These are phyloP conservation scores for Magallana angulata DNA, from an alignment of 1,140 invertebrate genomes.

Conservation along the genomic window DNA sequence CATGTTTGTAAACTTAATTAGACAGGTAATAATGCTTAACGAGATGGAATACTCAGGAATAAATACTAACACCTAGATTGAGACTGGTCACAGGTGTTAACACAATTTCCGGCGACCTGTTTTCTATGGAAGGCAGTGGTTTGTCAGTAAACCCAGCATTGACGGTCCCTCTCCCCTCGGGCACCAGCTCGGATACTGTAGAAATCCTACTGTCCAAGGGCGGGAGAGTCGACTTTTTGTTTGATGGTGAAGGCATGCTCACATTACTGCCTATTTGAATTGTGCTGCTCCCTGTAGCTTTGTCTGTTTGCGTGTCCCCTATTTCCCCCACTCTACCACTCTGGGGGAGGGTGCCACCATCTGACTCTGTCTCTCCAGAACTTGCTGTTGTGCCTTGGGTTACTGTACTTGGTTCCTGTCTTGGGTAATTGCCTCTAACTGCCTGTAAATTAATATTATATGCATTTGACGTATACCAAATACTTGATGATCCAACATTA, in stretches of 20 bases:
- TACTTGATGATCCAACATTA: too few species aligned
- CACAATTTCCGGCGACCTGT: neutral
- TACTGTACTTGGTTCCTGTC: neutral
- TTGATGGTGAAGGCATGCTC: neutral
- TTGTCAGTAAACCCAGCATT: conserved; percentile 14
- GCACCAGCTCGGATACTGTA: neutral
- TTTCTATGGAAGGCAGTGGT: neutral
- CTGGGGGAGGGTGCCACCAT: neutral
- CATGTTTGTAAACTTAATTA: neutral
- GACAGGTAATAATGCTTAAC: neutral
- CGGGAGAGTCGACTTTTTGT: neutral
- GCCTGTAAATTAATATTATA: neutral
- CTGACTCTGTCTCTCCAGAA: neutral
- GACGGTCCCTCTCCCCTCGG: neutral
- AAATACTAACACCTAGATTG: conserved; percentile 18
- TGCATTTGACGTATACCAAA: too few species aligned
- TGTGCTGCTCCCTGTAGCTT: neutral
- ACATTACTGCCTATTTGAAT: neutral
- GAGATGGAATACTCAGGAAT: neutral
- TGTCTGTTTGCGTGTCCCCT: neutral
- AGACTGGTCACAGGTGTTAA: neutral
- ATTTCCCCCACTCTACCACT: neutral
- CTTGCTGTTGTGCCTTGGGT: neutral
- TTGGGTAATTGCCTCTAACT: conserved; percentile 1
- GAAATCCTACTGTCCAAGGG: neutral